Evolutionary conservation across 2,888 invertebrate species (phyloP), one percentile per base, ranked within the genome.

Genomic region (Taphrorychus bicolor): DNA sequence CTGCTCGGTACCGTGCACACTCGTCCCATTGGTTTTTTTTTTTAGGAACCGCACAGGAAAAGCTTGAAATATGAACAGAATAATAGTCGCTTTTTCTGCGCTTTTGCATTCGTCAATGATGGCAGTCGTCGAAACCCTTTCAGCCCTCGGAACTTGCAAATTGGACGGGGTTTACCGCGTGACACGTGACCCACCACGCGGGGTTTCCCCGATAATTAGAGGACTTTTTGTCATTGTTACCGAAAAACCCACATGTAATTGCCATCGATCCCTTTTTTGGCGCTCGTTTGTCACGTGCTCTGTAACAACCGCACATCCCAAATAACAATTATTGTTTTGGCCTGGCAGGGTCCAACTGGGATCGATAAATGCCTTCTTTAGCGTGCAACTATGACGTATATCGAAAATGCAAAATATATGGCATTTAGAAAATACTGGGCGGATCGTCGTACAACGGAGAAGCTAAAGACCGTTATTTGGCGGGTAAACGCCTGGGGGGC

Each of bases 151-250:
- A 59, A 42, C n/a, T 24, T 9, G 57, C 49, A 72, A 72, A 72
- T 73, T 71, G 73, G 71, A 66, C 69, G 62, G 72, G n/a, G 72
- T 71, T 70, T 56, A 70, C 73, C 74, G 69, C 72, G 65, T 64
- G 61, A 52, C 73, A 73, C 74, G 74, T 74, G 74, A 51, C 72
- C 3, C 24, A 57, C 58, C 59, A 59, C 57, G 71, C 72, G 67
- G 70, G 60, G 61, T 66, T 67, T 68, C 66, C 66, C 57, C 70
- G 67, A 69, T 74, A 75, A 76, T 76, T 76, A 73, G 73, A 69
- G 70, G 63, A 70, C 66, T 74, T 76, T 74, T 75, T 76, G 75
- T 75, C 75, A 75, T 74, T 74, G 75, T 74, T 72, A 63, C 69
- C 51, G 59, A 59, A 67, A 71, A 66, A 68, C 70, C 66, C 68